Evolutionary conservation across 2,113 vertebrate species (phyloP), one percentile per base, ranked within the genome.

Genomic region (Addax nasomaculatus): DNA sequence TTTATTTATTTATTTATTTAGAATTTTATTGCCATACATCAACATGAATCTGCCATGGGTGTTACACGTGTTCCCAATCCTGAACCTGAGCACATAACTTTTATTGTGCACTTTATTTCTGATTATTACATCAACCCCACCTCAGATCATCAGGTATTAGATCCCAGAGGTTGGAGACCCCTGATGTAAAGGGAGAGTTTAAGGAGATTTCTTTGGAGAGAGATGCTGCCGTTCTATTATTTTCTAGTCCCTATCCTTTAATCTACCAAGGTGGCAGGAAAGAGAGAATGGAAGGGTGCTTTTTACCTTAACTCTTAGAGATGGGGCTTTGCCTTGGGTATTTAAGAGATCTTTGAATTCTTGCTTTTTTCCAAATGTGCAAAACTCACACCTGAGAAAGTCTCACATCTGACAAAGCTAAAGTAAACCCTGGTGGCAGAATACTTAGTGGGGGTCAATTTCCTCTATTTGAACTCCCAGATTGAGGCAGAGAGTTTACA

Each of bases 301-400:
- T 85, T 60, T 84, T 12, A 93, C 5, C 17, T 84, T 58, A 67
- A 60, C 14, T 60, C 36, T 39, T n/a, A 79, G 12, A 53, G 29
- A 79, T 10, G 12, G 5, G 39, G 25, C 1, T 87, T 51, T 67
- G 23, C 1, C 23, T n/a, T 30, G 3, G 25, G 58, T 19, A 45
- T 53, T 39, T 67, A 36, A 30, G 51, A 78, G 47, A 88, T 47
- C 55, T 87, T 23, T 83, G 17, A 67, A 60, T 30, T 80, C 27
- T 10, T 58, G 2, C 0, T 0, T 43, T 62, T 62, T 88, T 16
- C 47, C 16, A 81, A 51, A 30, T 51, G 1, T 39, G 21, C 15
- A 30, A 79, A 80, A 73, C 5, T 73, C 45, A 33, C 1, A 51
- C 10, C 7, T 80, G 4, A 89, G 39, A 29, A 49, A 81, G 15